Conservation (phyloP, 2,888 invertebrate genomes). For the Cactoblastis cactorum region DNA sequence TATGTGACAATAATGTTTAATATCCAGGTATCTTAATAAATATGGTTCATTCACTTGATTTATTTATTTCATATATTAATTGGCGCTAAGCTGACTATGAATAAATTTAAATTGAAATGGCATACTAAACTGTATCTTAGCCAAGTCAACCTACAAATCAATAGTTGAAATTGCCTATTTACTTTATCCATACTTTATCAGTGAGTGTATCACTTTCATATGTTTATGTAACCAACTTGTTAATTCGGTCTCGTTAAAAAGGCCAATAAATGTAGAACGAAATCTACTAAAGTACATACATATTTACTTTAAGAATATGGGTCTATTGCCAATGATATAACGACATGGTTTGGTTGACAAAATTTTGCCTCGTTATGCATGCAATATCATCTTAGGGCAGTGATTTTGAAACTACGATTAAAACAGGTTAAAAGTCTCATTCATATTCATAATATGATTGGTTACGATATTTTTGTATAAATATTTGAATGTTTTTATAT, state of each 20-base stretch:
- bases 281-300: background rate
- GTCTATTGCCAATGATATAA: slow-evolving; percentile 2
- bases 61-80: too few relatives aligned
- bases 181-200: background rate
- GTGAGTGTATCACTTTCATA: background rate
- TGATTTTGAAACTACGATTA: background rate
- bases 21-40: too few relatives aligned
- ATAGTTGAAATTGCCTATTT: too few relatives aligned
- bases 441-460: background rate
- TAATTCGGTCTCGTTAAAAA: background rate
- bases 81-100: too few relatives aligned
- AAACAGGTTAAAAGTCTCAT: background rate
- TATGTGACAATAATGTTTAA: too few relatives aligned
- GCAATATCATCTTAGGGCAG: background rate
- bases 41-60: too few relatives aligned
- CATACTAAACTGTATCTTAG: too few relatives aligned
- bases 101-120: too few relatives aligned
- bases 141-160: too few relatives aligned
- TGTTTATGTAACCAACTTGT: slow-evolving; percentile 1
- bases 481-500: too few relatives aligned
- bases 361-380: background rate
- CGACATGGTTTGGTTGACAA: slow-evolving; percentile 21
- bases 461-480: too few relatives aligned
- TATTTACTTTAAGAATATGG: too few relatives aligned
- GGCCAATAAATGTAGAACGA: slow-evolving; percentile 6